Evolutionary conservation across 2,888 invertebrate genomes (phyloP), one percentile per base, ranked within the genome.

Genomic region (Drosophila formosana): DNA sequence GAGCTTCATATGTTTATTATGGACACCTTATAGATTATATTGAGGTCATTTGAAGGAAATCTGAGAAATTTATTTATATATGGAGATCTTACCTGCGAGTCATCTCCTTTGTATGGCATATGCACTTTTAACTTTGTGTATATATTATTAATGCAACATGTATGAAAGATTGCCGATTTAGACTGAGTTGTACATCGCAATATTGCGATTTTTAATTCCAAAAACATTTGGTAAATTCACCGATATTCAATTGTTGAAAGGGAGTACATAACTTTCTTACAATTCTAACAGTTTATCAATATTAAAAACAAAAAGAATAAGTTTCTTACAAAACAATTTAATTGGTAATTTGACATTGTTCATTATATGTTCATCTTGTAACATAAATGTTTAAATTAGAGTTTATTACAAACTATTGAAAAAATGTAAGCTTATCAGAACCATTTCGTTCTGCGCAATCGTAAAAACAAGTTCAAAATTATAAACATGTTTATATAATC

Each of bases 401-500:
- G 7, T 8, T n/a, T 37, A 37, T 37, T n/a, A 11, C 37, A 4
- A 37, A 37, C 7, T 37, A 5, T 37, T n/a, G 2, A 4, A 37
- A 37, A 37, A 37, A 37, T n/a, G 5, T 11, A 41, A 11, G 8
- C 26, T 41, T 11, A 18, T 26, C 6, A 11, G 3, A 30, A 43
- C 30, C 9, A 53, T 2, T 32, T 55, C 18, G 26, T 53, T 28
- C 18, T 28, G 3, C 11, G 11, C 3, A 30, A 23, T 49, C 23
- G 43, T 63, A 43, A 32, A 32, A 9, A 25, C 4, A 28, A 11
- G 9, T 53, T 34, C 23, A 25, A 13, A 18, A 41, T 13, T 41
- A 55, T 28, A 26, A 62, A 13, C 45, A 51, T 8, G 26, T 34
- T 30, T 50, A 32, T 23, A 34, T 51, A 8, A 51, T 39, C 32